Base-by-base conservation (phyloP, 92 coral and sea anemone genomes). In the Phenganax subtilis region DNA sequence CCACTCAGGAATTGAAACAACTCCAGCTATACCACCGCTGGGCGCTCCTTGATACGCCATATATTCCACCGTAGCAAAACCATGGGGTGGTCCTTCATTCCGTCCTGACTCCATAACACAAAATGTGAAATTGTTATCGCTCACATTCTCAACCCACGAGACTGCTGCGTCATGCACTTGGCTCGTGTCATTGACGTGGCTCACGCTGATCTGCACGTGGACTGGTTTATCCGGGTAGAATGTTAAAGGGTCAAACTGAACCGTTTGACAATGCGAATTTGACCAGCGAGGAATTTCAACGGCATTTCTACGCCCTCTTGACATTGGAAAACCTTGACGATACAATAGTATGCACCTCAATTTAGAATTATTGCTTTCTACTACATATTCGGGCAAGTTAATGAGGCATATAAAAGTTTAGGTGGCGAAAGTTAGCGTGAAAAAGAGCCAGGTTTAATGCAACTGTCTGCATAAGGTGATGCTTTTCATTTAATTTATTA, bases 171-270 rank as follows among this genome's bases (percentile, higher is more conserved):
- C 91, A 80, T 89, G 87, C 3, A 89, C 87, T 14, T 81, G 87
- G 0, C 85, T 85, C 54, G 69, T 44, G 37, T 80, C 72, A 53
- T 87, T 90, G 51, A 85, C 82, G 82, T 90, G 93, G 82, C 88
- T 90, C 75, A 88, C 91, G 20, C 91, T 82, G 25, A 88, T 82
- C 59, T 90, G 93, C 37, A 90, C 76, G 78, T 84, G 93, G 10
- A 90, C 89, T 17, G 87, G 89, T 84, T 85, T 88, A 66, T 90
- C 91, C 3, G 93, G 93, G 83, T 90, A 90, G 74, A 90, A 90
- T 9, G 86, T 82, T 37, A 73, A 86, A 6, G 91, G 88, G 25
- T 14, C 74, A 77, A 90, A 82, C 28, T 59, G 84, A 55, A 90
- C 76, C 10, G 52, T 4, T 10, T 71, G 76, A 10, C 76, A 71